A percentile compares a stretch with the other conserved stretches of the same genome.
These are phyloP conservation scores for Alcis repandata DNA, from an alignment of 2,888 invertebrate species.

Conservation along the genomic window DNA sequence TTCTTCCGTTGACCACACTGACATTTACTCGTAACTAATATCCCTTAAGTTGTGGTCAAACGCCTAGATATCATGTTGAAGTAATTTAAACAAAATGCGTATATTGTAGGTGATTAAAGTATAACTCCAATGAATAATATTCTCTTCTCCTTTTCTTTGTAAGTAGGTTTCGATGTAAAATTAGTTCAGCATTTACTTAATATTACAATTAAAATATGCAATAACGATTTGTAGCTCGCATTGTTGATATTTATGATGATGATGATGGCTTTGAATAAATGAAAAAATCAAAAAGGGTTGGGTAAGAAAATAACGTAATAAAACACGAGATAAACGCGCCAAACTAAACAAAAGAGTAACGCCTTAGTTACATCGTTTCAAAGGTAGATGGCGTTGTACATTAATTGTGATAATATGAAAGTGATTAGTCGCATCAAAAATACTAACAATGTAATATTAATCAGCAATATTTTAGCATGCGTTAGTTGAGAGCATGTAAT, in stretches of 20 bases:
- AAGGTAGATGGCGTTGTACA: slow-evolving; percentile 16
- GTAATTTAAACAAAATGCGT: background rate
- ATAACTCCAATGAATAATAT: background rate
- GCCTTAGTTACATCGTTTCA: background rate
- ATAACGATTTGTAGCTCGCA: slow-evolving; percentile 30
- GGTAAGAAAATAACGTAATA: background rate
- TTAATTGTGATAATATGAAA: background rate
- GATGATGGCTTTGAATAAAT: background rate
- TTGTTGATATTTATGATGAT: slow-evolving; percentile 41
- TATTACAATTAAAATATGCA: slow-evolving; percentile 25
- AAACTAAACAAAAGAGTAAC: background rate
- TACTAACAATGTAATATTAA: slow-evolving; percentile 28
- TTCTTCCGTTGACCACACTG: background rate
- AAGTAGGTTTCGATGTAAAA: slow-evolving; percentile 49
- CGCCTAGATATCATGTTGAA: slow-evolving; percentile 1
- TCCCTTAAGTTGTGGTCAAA: background rate
- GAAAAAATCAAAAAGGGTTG: background rate
- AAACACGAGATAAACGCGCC: background rate
- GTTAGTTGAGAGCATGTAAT: slow-evolving; percentile 58
- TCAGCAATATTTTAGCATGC: slow-evolving; percentile 51
- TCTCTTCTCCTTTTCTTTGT: slow-evolving; percentile 23
- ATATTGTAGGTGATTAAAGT: background rate
- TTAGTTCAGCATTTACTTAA: slow-evolving; percentile 56
- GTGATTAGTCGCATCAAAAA: background rate
- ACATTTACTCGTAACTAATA: background rate